Evolutionary conservation across 2,113 vertebrate species (phyloP).

Genomic region (Macrotus californicus): DNA sequence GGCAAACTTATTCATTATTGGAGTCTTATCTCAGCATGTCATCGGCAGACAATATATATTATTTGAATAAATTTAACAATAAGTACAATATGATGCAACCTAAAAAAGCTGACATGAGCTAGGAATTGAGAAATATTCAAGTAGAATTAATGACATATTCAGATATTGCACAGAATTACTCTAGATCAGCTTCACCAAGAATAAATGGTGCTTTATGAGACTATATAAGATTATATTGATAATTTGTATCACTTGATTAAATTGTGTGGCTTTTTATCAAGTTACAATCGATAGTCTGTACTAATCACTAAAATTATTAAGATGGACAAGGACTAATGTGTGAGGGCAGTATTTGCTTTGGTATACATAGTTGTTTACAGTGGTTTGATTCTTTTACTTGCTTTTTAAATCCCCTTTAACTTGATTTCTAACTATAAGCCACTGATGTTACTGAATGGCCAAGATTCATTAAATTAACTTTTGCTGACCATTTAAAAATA

Average conservation of each 20-base stretch:
- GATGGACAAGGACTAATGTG: background rate
- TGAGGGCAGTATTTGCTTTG: background rate
- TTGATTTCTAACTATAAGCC: constrained; percentile 11
- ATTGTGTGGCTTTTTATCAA: background rate
- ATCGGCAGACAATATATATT: background rate
- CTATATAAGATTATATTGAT: background rate
- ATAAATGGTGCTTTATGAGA: background rate
- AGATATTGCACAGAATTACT: background rate
- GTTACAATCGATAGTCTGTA: background rate
- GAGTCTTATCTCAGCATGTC: background rate
- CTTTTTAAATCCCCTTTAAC: constrained; percentile 24
- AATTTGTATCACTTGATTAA: background rate
- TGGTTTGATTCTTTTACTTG: background rate
- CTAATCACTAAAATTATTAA: background rate
- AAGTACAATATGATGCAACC: background rate
- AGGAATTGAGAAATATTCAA: background rate
- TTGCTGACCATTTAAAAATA: constrained; percentile 41
- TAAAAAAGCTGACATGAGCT: background rate
- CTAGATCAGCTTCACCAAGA: background rate
- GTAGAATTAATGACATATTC: background rate
- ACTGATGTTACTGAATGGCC: background rate
- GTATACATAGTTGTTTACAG: background rate
- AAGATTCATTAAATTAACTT: constrained; percentile 29
- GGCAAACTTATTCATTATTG: background rate
- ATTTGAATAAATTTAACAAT: background rate